phyloP scores from a whole-genome alignment of 2,797 vertebrate species.

The Cyclopterus lumpus region DNA sequence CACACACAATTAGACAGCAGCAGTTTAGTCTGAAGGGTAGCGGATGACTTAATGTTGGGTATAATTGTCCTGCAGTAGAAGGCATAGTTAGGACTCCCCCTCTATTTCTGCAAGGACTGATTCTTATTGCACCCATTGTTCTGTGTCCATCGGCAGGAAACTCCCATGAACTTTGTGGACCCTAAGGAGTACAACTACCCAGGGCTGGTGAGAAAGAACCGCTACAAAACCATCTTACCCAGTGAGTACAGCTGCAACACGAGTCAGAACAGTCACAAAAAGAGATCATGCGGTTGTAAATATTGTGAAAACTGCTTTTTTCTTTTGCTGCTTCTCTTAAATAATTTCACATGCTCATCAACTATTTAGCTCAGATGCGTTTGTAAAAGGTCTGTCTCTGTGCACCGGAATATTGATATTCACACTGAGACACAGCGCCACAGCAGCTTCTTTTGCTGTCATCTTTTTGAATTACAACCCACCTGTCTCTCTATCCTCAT shows the following conservation, averaged over 20 bases:
- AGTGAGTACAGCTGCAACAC: conserved; percentile 85
- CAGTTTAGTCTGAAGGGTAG: conserved; percentile 9
- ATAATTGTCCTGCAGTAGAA: conserved; percentile 2
- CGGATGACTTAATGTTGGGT: conserved; percentile 20
- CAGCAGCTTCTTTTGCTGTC: not conserved
- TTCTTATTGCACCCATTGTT: conserved; percentile 52
- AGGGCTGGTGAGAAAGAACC: conserved; percentile 97
- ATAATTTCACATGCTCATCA: conserved; percentile 18
- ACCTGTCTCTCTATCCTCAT: conserved; percentile 19
- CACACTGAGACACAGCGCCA: not conserved
- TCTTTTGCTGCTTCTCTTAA: conserved; percentile 2
- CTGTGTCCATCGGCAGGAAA: conserved; percentile 87
- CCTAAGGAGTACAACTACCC: conserved; percentile 98
- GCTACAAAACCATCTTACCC: conserved; percentile 98
- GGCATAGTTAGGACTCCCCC: conserved; percentile 17
- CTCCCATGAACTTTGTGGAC: conserved; percentile 99
- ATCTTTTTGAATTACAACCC: conserved; percentile 6
- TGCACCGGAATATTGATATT: not conserved
- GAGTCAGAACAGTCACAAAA: not conserved
- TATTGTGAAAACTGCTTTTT: not conserved
- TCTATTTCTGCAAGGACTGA: conserved; percentile 23
- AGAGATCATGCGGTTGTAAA: not conserved
- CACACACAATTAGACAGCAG: conserved; percentile 23
- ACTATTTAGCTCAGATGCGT: conserved; percentile 22
- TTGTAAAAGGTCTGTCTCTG: conserved; percentile 3